These are phyloP conservation scores for Barypeithes pellucidus DNA, from an alignment of 2,888 invertebrate genomes.

Conservation along the genomic window DNA sequence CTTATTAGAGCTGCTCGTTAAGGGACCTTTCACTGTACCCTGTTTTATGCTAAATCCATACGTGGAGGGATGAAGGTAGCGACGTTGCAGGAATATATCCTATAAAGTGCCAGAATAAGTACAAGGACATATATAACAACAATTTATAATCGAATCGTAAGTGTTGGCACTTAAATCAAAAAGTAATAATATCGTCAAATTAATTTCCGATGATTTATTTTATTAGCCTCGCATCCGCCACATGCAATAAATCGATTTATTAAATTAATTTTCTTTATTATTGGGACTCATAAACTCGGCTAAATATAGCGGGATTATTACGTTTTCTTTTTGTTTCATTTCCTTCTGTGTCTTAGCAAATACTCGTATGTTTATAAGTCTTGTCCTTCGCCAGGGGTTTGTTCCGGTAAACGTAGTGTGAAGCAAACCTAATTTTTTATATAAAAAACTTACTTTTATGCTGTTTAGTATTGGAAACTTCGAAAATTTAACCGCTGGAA, in stretches of 20 bases:
- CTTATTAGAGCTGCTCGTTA: too few species aligned
- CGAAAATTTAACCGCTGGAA: too few species aligned
- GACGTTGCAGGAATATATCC: too few species aligned
- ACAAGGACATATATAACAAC: neutral
- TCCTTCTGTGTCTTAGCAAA: neutral
- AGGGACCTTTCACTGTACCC: too few species aligned
- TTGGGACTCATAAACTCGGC: slow-evolving; percentile 13
- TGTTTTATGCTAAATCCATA: too few species aligned
- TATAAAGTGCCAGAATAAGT: slow-evolving; percentile 1
- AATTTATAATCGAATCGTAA: neutral
- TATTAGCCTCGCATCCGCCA: slow-evolving; percentile 20
- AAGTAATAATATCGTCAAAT: slow-evolving; percentile 9
- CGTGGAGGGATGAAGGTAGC: too few species aligned
- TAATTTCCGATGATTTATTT: slow-evolving; percentile 23
- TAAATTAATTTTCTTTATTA: slow-evolving; percentile 26
- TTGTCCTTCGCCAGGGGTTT: too few species aligned
- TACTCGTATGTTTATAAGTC: neutral
- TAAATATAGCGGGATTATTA: slow-evolving; percentile 14
- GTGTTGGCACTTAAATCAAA: slow-evolving; percentile 20
- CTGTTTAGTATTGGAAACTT: too few species aligned
- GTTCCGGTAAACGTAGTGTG: too few species aligned
- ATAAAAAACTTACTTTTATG: too few species aligned
- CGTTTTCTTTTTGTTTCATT: slow-evolving; percentile 5
- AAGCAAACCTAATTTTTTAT: too few species aligned
- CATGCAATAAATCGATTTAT: slow-evolving; percentile 29